Evolutionary conservation across 2,888 invertebrate species (phyloP), one percentile per base, ranked within the genome.

Genomic region (Spialia ferax): DNA sequence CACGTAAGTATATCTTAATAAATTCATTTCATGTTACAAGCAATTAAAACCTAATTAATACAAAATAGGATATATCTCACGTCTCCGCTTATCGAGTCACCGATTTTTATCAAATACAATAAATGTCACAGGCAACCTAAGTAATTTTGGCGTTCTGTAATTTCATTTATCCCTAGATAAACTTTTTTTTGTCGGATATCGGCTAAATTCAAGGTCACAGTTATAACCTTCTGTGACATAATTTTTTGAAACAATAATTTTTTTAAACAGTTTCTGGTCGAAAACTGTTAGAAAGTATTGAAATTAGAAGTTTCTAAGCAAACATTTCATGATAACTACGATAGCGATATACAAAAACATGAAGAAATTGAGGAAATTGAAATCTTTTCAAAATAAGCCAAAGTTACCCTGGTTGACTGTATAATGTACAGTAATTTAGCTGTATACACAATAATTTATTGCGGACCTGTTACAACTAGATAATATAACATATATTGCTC

Each of bases 401-500:
- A 8, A 42, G 13, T 38, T n/a, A 38, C n/a, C 38, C 4, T 38
- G 13, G 7, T n/a, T 15, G 42, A 42, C 15, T 15, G 15, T 15
- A 63, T 59, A 63, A 62, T 35, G n/a, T n/a, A 38, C n/a, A 26
- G 42, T 61, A 64, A 68, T 73, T 72, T 68, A 69, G 66, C 71
- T 72, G 68, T 73, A 71, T 70, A 73, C 69, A 74, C 72, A 71
- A 75, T 74, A 74, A 73, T 75, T 75, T 75, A 77, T 75, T 75
- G 74, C 76, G 68, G 68, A 74, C 65, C 50, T 68, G 69, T 67
- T 72, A 72, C 54, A 69, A 69, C 69, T 72, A 70, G 56, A 62
- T 68, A 61, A 65, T 71, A 70, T 73, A 71, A 13, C 29, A 13
- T 15, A 29, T 65, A 68, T 73, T 65, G 68, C 68, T 70, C 65